A percentile compares a stretch with the other conserved stretches of the same genome.
phyloP scores from a whole-genome alignment of 2,888 invertebrate species.

The Hypomecis atomaria region DNA sequence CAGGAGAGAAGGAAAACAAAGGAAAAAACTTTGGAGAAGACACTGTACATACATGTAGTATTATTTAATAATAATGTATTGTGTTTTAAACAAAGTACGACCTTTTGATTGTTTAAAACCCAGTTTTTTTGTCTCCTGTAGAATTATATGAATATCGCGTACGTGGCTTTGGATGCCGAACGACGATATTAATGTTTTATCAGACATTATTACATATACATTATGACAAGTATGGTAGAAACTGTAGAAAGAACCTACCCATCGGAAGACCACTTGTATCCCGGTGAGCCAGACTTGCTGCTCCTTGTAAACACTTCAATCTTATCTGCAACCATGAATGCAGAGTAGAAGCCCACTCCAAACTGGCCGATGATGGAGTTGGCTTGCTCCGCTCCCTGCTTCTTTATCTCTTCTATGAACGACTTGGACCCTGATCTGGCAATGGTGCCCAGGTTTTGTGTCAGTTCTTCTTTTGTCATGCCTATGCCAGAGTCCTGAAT shows the following conservation, averaged over 20 bases:
- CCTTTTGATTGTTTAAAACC: no score
- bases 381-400: constrained; percentile 85
- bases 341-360: constrained; percentile 99
- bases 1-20: no score
- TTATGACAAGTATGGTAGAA: background rate
- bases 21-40: no score
- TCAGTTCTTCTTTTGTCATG: constrained; percentile 96
- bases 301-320: constrained; percentile 96
- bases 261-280: constrained; percentile 95
- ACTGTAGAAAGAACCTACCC: constrained; percentile 87
- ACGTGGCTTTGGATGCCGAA: no score
- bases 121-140: no score
- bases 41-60: no score
- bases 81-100: no score
- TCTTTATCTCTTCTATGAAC: constrained; percentile 93
- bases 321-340: constrained; percentile 98
- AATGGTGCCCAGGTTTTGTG: constrained; percentile 96
- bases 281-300: constrained; percentile 86
- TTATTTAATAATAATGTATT: no score
- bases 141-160: no score
- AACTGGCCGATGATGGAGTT: constrained; percentile 97
- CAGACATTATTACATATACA: no score
- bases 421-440: constrained; percentile 98
- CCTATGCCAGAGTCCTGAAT: constrained; percentile 96
- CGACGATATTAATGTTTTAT: no score